phyloP scores from a whole-genome alignment of 1,140 invertebrate genomes.

The Drosophila paulistorum region DNA sequence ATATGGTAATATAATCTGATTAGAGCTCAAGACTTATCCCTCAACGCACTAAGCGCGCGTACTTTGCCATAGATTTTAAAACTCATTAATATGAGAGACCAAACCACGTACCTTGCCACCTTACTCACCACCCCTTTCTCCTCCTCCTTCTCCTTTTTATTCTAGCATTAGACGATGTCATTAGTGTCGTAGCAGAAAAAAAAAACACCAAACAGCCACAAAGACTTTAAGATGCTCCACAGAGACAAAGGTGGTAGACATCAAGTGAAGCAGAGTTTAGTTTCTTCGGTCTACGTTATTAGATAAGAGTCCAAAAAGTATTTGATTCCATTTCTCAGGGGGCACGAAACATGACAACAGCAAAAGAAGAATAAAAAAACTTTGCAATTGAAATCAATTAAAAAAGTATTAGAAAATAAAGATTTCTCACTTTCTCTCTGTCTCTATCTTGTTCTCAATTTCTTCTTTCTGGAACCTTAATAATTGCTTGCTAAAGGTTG shows the following conservation, averaged over 20 bases:
- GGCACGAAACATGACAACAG: neutral
- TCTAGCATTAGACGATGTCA: constrained; percentile 22
- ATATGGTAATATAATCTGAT: constrained; percentile 71
- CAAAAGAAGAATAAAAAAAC: neutral
- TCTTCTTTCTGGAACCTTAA: neutral
- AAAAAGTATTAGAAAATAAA: constrained; percentile 2
- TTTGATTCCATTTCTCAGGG: neutral
- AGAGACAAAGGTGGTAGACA: too few relatives aligned
- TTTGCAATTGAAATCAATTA: constrained; percentile 4
- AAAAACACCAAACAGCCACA: neutral
- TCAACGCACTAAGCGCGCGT: constrained; percentile 21
- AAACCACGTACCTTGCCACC: constrained; percentile 14
- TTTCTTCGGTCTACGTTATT: neutral
- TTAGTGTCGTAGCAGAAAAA: constrained; percentile 14
- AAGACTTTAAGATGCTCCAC: neutral
- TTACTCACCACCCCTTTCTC: too few relatives aligned
- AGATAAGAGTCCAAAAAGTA: constrained; percentile 5
- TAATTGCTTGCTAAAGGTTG: constrained; percentile 17
- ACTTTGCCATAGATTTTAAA: constrained; percentile 46
- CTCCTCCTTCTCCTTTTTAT: neutral
- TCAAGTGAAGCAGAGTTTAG: neutral
- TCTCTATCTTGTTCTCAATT: neutral
- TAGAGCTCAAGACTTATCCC: constrained; percentile 27
- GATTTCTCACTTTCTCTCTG: neutral
- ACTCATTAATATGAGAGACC: constrained; percentile 56